A percentile compares a stretch with the other conserved stretches of the same genome.
These are phyloP conservation scores for Tetranychus piercei DNA, from an alignment of 2,888 invertebrate genomes.

Conservation along the genomic window DNA sequence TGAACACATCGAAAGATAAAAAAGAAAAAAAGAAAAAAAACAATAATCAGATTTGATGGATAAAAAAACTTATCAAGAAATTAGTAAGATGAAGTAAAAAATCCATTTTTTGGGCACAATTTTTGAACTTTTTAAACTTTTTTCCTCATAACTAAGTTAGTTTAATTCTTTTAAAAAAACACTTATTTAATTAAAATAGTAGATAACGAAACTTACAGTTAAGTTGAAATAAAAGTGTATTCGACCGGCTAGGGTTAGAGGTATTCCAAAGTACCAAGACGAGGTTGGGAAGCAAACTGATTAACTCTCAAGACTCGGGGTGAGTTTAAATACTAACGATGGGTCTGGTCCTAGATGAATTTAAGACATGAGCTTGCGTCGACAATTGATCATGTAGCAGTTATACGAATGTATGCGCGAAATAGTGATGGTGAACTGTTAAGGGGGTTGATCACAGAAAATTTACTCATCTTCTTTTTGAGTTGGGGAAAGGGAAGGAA, in stretches of 20 bases:
- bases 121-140: too few relatives aligned
- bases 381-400: not conserved
- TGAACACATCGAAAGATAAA: not conserved
- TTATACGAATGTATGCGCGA: not conserved
- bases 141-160: too few relatives aligned
- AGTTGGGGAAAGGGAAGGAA: not conserved
- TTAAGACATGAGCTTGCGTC: not conserved
- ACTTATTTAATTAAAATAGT: too few relatives aligned
- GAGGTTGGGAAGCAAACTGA: not conserved
- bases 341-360: not conserved
- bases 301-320: not conserved
- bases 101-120: too few relatives aligned
- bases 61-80: too few relatives aligned
- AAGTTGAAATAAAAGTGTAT: not conserved
- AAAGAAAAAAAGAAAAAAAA: not conserved
- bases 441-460: not conserved
- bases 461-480: not conserved
- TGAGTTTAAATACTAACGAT: constrained; percentile 1
- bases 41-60: too few relatives aligned
- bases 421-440: not conserved
- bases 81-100: too few relatives aligned
- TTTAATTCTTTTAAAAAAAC: too few relatives aligned
- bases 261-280: not conserved
- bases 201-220: not conserved
- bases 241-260: not conserved